Base-by-base conservation (phyloP, 2,888 invertebrate genomes). In the Rotaria magnacalcarata region DNA sequence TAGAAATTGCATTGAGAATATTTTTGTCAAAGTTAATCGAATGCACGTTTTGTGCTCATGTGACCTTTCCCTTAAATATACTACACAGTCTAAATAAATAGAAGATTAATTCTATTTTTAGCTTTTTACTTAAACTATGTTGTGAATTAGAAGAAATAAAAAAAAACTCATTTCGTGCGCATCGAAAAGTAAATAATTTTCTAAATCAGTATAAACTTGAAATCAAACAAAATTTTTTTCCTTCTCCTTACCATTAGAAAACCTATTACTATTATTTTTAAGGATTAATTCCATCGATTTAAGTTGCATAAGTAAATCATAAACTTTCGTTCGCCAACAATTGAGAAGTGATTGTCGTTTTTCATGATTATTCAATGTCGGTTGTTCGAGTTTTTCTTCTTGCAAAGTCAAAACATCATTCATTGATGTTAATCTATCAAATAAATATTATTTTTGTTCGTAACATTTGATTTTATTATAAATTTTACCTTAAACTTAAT, bases 321-420 rank as follows among this genome's bases (percentile, higher is more conserved):
- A 85, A 21, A 86, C 86, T 86, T 86, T 86, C 27, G 41, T 67
- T 41, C 86, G 16, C 86, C 86, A 86, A 54, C 75, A 74, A 41
- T 86, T 86, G 11, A 86, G 47, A 47, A 86, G 85, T n/a, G 54
- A 56, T 43, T 56, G 27, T 10, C 86, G 54, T 67, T 74, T 67
- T 24, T 84, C 84, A 27, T 84, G 52, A 47, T 85, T 67, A 34
- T 14, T 54, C n/a, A 7, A 67, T n/a, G 47, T n/a, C 21, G 54
- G 5, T 84, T 84, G 84, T 60, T 86, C 86, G 7, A 86, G 52
- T 85, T 86, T 84, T 56, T 75, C 74, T 85, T 86, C 86, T 86
- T 86, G 86, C 34, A 86, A 21, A 19, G 75, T 67, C 16, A 86
- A 58, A 41, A 86, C 84, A 84, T 86, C 85, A 58, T 85, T 86